Evolutionary conservation across 2,888 invertebrate species (phyloP), one percentile per base, ranked within the genome.

Genomic region (Pardosa pseudoannulata): DNA sequence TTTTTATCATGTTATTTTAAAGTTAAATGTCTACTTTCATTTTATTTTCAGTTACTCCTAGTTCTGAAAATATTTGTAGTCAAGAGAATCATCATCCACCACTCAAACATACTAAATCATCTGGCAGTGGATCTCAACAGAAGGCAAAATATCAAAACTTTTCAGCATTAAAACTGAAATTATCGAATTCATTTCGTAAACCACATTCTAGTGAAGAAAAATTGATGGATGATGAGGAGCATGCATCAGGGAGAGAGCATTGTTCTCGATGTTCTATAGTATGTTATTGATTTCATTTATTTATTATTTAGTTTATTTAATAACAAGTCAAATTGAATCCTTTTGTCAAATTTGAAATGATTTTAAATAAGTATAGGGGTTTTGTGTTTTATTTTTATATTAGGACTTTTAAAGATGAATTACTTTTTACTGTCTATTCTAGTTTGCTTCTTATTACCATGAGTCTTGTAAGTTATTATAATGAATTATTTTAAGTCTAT

Each of bases 141-240:
- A 75, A 19, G 23, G 27, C 29, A 72, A 70, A 39, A 36, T 46
- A n/a, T 73, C 72, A 32, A 85, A 85, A 39, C 28, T 73, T 28
- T 28, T 46, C 83, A 46, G 50, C 85, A 16, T 73, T 88, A 11
- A 50, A 68, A n/a, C 23, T 23, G 9, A 88, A 80, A 41, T 16
- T 88, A n/a, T 82, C 82, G n/a, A 68, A 67, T 28, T 88, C 88
- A 39, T 88, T 88, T 50, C 74, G 88, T 29, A 80, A 79, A 65
- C 39, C 56, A n/a, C 80, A 76, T 56, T 32, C 32, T 23, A 31
- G 32, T 72, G 80, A 72, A 56, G 76, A 75, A n/a, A 75, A 73
- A 29, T 50, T 39, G 7, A 67, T 67, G 32, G 32, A 67, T 0
- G 68, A 78, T 7, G 71, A 75, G n/a, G 36, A 67, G 2, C 56